These are phyloP conservation scores for Catocala fraxini DNA, from an alignment of 2,888 invertebrate genomes.

Conservation along the genomic window DNA sequence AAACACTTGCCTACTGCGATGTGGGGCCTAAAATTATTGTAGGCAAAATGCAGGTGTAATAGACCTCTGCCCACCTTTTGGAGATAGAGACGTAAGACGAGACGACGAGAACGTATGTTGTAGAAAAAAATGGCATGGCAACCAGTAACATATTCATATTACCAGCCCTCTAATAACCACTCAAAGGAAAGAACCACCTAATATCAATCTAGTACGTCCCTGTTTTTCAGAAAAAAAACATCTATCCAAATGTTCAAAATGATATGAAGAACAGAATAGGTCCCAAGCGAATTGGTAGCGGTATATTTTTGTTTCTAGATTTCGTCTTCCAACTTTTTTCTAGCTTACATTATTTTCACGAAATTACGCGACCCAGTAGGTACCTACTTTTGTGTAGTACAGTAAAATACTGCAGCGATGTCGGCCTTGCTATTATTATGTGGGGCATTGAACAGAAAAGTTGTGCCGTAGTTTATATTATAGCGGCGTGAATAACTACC, in stretches of 20 bases:
- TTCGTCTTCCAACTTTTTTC: slow-evolving; percentile 22
- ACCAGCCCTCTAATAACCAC: no score
- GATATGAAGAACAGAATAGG: slow-evolving; percentile 36
- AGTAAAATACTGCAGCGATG: slow-evolving; percentile 27
- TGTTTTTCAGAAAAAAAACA: slow-evolving; percentile 29
- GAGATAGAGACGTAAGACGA: no score
- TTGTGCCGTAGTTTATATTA: slow-evolving; percentile 8
- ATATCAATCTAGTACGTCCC: slow-evolving; percentile 18
- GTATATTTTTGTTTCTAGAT: slow-evolving; percentile 34
- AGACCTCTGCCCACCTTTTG: no score
- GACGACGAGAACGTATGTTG: no score
- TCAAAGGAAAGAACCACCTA: neutral
- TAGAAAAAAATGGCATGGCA: no score
- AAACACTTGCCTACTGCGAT: no score
- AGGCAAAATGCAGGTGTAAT: no score
- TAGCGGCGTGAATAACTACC: neutral
- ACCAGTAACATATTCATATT: no score
- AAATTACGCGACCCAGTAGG: slow-evolving; percentile 9
- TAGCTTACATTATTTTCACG: slow-evolving; percentile 9
- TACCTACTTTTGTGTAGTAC: neutral
- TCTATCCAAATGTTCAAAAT: slow-evolving; percentile 40
- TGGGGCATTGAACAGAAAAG: slow-evolving; percentile 16
- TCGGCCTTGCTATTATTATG: slow-evolving; percentile 14
- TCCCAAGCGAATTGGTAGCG: slow-evolving; percentile 30
- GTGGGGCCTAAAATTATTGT: no score